Conservation (phyloP, 2,113 vertebrate genomes). For the Acrocephalus kingi region DNA sequence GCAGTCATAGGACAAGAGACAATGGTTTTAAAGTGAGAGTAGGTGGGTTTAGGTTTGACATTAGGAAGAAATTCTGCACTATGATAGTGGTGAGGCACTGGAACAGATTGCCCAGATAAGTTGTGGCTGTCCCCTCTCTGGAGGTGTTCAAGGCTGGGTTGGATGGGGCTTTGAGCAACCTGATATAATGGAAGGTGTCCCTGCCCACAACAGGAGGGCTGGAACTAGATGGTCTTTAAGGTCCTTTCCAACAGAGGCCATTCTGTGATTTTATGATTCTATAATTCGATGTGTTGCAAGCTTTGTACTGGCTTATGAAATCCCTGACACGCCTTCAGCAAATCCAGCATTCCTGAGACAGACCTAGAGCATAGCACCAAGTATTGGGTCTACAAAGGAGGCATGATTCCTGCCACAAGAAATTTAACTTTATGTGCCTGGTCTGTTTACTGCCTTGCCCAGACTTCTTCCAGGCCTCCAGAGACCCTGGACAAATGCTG, state of each 20-base stretch:
- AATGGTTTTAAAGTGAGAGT: not conserved
- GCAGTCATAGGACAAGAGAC: not conserved
- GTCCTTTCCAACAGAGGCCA: not conserved
- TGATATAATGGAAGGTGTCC: not conserved
- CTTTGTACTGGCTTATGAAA: not conserved
- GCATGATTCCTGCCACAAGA: not conserved
- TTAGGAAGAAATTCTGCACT: not conserved
- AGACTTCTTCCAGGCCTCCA: not conserved
- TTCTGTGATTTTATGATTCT: not conserved
- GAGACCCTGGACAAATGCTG: not conserved
- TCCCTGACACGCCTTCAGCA: not conserved
- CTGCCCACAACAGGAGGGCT: accelerated
- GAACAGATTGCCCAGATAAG: not conserved
- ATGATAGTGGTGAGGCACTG: not conserved
- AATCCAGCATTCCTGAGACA: not conserved
- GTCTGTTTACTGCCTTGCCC: not conserved
- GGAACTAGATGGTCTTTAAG: not conserved
- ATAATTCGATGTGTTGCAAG: not conserved
- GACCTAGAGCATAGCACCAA: not conserved
- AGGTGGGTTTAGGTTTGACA: not conserved
- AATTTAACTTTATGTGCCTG: not conserved
- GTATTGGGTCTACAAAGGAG: not conserved
- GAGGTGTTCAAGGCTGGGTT: not conserved
- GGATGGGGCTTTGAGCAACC: not conserved
- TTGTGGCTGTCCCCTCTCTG: no score